Evolutionary conservation across 2,797 vertebrate species (phyloP).

Genomic region (Acridotheres tristis): DNA sequence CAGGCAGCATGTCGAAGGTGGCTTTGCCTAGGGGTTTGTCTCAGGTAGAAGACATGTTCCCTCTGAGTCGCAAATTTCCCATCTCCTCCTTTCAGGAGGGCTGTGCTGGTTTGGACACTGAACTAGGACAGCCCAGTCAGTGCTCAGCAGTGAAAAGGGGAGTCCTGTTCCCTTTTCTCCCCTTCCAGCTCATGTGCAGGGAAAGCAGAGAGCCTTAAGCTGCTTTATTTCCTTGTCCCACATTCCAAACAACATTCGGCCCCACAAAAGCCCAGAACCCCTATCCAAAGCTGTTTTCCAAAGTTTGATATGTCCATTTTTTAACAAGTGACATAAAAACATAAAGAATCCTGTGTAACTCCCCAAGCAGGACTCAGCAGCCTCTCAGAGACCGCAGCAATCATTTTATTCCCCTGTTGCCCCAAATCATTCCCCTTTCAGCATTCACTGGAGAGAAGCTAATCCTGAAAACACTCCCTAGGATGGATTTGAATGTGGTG

Average conservation of each 20-base stretch:
- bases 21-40: not conserved
- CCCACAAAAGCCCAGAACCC: not conserved
- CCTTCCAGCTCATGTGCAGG: not conserved
- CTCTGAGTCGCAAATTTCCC: not conserved
- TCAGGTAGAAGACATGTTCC: not conserved
- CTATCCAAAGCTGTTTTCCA: not conserved
- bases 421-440: not conserved
- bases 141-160: not conserved
- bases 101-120: not conserved
- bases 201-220: not conserved
- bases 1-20: not conserved
- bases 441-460: not conserved
- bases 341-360: fast-evolving
- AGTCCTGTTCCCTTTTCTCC: not conserved
- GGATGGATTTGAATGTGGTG: not conserved
- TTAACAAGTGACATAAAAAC: not conserved
- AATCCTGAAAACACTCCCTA: not conserved
- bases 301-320: not conserved
- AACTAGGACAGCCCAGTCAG: not conserved
- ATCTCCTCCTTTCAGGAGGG: not conserved
- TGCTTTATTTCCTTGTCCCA: not conserved
- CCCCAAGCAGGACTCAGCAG: not conserved
- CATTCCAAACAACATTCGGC: not conserved
- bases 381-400: fast-evolving
- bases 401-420: not conserved